Base-by-base conservation (phyloP, 2,797 vertebrate species). In the Periophthalmus magnuspinnatus region DNA sequence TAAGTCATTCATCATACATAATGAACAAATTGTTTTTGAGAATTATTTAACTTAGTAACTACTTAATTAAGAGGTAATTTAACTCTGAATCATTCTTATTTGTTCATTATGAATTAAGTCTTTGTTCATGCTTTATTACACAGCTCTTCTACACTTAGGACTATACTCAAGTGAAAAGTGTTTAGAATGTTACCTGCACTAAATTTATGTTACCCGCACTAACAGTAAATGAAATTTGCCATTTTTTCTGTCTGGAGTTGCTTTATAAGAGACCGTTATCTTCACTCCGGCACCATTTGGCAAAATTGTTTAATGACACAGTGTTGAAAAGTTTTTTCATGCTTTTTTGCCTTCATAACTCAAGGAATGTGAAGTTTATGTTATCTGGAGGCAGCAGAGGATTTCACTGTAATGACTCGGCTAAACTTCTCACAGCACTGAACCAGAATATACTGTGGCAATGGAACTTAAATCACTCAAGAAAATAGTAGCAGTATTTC, bases 371-470 rank as follows among this genome's bases (percentile, higher is more conserved):
- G 21, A 56, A 48, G 50, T 61, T 62, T 56, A 69, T 78, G 82
- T 87, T 86, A 86, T 86, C 83, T 76, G 69, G 5, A 69, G 66
- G 72, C 63, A 55, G 19, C 86, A 87, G 87, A 79, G 57, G 68
- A 70, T 83, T 70, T 67, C 4, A 14, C 64, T 70, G 41, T 67
- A 81, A 76, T 71, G 63, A 74, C 57, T 77, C 36, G 48, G 32
- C 61, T 70, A 58, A 19, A 58, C 32, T 9, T 59, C 17, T 59
- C 17, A 34, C 32, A 33, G 7, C 57, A 19, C 33, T 59, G 32
- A 59, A 19, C 17, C 28, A 59, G 14, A 19, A 59, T 59, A 32
- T 34, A 33, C 59, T 11, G 57, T 33, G 57, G 17, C 3, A 4
- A 19, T 58, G 19, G 28, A 32, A 32, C 2, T 36, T 9, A 7